Percentiles rank a stretch among this genome's conserved stretches.
Conservation (phyloP, 2,113 vertebrate genomes). For the Empidonax traillii region DNA sequence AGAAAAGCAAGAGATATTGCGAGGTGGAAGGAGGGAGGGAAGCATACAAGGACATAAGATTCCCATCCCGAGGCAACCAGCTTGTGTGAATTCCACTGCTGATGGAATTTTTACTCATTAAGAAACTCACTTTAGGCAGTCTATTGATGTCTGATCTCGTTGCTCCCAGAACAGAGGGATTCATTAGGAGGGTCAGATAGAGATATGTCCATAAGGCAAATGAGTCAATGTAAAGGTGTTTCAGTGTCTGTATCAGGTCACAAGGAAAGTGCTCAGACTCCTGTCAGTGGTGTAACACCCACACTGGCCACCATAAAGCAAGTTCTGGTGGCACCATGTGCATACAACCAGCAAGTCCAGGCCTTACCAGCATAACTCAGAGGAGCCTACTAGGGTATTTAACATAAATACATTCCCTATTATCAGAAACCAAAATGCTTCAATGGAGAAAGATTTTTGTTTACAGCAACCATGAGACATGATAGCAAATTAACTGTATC, state of each 20-base stretch:
- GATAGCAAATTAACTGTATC: not conserved
- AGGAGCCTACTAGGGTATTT: not conserved
- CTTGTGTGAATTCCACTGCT: not conserved
- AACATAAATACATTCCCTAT: not conserved
- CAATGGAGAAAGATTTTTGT: not conserved
- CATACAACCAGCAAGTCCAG: not conserved
- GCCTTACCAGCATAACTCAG: not conserved
- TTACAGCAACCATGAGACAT: not conserved
- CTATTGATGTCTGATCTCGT: not conserved
- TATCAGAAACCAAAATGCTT: not conserved
- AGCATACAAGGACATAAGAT: not conserved
- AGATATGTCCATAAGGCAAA: fast-evolving
- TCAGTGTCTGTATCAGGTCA: not conserved
- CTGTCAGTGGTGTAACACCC: not conserved
- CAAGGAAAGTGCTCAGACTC: not conserved
- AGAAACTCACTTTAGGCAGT: not conserved
- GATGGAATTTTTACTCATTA: not conserved
- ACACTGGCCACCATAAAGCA: not conserved
- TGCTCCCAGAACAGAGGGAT: not conserved
- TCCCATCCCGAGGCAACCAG: not conserved
- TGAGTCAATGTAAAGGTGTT: not conserved
- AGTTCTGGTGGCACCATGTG: not conserved
- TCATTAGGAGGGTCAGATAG: not conserved
- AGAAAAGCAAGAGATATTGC: not conserved
- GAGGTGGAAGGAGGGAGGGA: not conserved